Evolutionary conservation across 2,797 vertebrate genomes (phyloP).

Genomic region (Typhlichthys subterraneus): DNA sequence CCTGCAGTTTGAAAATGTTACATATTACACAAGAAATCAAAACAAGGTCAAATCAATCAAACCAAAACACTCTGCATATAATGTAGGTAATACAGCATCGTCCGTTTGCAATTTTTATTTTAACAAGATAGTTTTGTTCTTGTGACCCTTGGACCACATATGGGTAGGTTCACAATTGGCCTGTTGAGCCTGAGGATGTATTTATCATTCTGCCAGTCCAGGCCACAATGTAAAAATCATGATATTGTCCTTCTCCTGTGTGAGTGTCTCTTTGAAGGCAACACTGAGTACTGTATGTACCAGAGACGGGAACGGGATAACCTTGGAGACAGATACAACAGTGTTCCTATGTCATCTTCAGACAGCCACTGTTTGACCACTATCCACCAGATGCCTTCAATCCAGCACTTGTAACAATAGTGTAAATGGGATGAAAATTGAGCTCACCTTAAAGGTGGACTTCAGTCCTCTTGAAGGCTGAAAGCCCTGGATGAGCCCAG

Average conservation of each 20-base stretch:
- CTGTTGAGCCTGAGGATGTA: slow-evolving; percentile 28
- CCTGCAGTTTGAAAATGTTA: slow-evolving; percentile 25
- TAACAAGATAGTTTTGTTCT: background rate
- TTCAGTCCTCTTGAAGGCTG: slow-evolving; percentile 79
- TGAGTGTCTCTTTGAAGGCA: slow-evolving; percentile 35
- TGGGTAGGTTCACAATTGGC: background rate
- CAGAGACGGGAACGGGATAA: slow-evolving; percentile 63
- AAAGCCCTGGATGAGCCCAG: slow-evolving; percentile 80
- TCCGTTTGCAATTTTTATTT: background rate
- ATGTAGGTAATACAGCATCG: background rate
- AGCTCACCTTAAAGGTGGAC: slow-evolving; percentile 80
- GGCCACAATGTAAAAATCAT: slow-evolving; percentile 49
- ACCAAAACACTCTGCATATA: slow-evolving; percentile 4
- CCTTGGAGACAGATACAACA: slow-evolving; percentile 75
- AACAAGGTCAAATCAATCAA: background rate
- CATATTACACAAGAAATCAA: slow-evolving; percentile 5
- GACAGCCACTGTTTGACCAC: slow-evolving; percentile 77
- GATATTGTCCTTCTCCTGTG: slow-evolving; percentile 38
- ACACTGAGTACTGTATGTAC: slow-evolving; percentile 42
- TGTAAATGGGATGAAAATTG: slow-evolving; percentile 84
- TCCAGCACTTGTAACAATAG: slow-evolving; percentile 78
- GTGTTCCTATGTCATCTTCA: slow-evolving; percentile 67
- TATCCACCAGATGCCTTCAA: slow-evolving; percentile 69
- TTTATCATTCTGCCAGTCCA: slow-evolving; percentile 36
- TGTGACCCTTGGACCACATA: slow-evolving; percentile 4